Base-by-base conservation (phyloP, 2,113 vertebrate species). In the Podarcis muralis region DNA sequence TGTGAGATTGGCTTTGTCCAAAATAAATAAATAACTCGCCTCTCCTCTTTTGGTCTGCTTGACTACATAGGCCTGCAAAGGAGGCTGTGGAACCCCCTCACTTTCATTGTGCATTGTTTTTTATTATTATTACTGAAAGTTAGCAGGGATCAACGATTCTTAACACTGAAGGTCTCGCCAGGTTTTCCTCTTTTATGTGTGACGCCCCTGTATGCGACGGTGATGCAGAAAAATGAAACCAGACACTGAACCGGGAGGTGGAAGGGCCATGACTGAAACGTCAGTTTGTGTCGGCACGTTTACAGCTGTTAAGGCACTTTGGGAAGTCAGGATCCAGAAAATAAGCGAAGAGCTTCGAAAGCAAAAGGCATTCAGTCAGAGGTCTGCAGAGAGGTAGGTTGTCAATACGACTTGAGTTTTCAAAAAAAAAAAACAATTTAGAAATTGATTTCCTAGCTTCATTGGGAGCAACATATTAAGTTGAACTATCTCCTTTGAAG, bases 271-370 rank as follows among this genome's bases (percentile, higher is more conserved):
- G 98, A 95, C 96, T 85, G 97, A 96, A 85, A 96, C 97, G 84
- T 94, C 90, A 3, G 93, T 95, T 78, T 97, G 96, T 5, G n/a
- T 94, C 27, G 96, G 98, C 81, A 96, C 98, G 0, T 98, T 99
- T 89, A 95, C 92, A 93, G 97, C 98, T 88, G 97, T 98, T 83
- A 99, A 98, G 92, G 94, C 97, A 72, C 96, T 99, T 68, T 99
- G 98, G 98, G 98, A 99, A 96, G 97, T 95, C 35, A 97, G 98
- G 94, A 99, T 99, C 94, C 95, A 96, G 93, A 98, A 95, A 84
- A 95, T 96, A 92, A 97, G 92, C 81, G 96, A 98, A 89, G 97
- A 98, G 65, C 87, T 97, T 87, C 96, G 96, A 91, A 97, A 89
- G 81, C 95, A 98, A 82, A 96, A 95, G 35, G 96, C 97, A 57